phyloP scores from a whole-genome alignment of 2,888 invertebrate species.

The Scotopteryx bipunctaria region DNA sequence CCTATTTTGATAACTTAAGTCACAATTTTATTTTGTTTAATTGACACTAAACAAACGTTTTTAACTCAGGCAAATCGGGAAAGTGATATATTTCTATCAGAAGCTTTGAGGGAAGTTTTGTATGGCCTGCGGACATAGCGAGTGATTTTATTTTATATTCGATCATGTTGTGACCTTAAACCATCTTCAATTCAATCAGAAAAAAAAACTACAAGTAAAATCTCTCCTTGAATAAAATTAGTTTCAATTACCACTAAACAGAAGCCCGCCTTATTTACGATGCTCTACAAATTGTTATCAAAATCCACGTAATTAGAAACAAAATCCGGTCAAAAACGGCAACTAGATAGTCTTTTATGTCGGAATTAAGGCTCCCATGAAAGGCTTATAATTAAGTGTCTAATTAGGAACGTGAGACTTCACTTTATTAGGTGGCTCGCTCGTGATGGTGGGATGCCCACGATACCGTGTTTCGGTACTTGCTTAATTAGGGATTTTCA shows the following conservation, averaged over 20 bases:
- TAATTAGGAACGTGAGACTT: slow-evolving; percentile 81
- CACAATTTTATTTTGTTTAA: no score
- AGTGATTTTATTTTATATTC: no score
- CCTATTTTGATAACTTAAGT: no score
- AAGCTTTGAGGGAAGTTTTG: no score
- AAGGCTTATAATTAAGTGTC: slow-evolving; percentile 80
- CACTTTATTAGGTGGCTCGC: slow-evolving; percentile 74
- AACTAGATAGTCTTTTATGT: slow-evolving; percentile 70
- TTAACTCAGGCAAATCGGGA: no score
- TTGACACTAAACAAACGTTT: no score
- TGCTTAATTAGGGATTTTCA: slow-evolving; percentile 76
- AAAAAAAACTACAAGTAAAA: no score
- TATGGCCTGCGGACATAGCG: no score
- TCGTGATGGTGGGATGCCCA: slow-evolving; percentile 65
- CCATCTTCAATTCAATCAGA: no score
- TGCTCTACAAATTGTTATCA: slow-evolving; percentile 42
- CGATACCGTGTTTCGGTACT: slow-evolving; percentile 79
- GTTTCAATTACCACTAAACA: slow-evolving; percentile 15
- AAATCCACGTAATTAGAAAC: slow-evolving; percentile 52
- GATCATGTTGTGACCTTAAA: no score
- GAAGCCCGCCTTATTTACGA: slow-evolving; percentile 17
- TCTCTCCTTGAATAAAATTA: neutral
- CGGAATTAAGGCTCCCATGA: slow-evolving; percentile 78
- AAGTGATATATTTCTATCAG: no score
- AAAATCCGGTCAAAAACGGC: slow-evolving; percentile 70